Evolutionary conservation across 2,797 vertebrate genomes (phyloP).

Genomic region (Sebastolobus alascanus): DNA sequence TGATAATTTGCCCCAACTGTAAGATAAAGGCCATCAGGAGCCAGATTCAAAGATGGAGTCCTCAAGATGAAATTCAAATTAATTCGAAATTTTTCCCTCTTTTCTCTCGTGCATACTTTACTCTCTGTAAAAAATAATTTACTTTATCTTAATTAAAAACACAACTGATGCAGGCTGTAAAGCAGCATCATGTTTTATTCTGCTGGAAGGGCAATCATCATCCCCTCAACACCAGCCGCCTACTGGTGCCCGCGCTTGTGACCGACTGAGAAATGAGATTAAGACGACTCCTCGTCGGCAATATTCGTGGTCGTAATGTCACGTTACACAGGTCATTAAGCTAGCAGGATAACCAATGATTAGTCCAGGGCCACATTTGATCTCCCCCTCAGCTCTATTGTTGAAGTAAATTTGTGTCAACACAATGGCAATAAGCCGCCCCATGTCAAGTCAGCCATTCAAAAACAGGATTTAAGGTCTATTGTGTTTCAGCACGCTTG

Average conservation of each 20-base stretch:
- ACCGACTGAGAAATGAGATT: conserved; percentile 53
- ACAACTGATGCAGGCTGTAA: neutral
- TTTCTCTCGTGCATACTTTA: neutral
- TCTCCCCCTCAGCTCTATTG: conserved; percentile 58
- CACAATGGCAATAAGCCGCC: conserved; percentile 65
- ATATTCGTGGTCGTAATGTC: conserved; percentile 61
- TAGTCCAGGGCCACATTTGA: conserved; percentile 63
- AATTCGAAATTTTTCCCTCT: neutral
- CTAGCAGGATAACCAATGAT: conserved; percentile 64
- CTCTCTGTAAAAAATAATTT: neutral
- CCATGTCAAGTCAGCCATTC: conserved; percentile 70
- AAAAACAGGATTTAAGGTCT: conserved; percentile 78
- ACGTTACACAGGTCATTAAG: conserved; percentile 77
- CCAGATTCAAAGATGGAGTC: neutral
- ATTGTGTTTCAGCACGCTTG: conserved; percentile 76
- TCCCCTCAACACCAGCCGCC: neutral
- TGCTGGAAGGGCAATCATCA: neutral
- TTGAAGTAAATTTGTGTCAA: conserved; percentile 70
- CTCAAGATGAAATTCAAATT: neutral
- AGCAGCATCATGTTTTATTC: neutral
- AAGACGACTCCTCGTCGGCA: conserved; percentile 36
- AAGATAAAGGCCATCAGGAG: neutral
- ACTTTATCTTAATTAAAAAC: conserved; percentile 30
- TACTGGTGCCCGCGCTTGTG: neutral
- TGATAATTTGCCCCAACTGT: neutral